phyloP scores from a whole-genome alignment of 2,888 invertebrate genomes.

The Yponomeuta evonymella region DNA sequence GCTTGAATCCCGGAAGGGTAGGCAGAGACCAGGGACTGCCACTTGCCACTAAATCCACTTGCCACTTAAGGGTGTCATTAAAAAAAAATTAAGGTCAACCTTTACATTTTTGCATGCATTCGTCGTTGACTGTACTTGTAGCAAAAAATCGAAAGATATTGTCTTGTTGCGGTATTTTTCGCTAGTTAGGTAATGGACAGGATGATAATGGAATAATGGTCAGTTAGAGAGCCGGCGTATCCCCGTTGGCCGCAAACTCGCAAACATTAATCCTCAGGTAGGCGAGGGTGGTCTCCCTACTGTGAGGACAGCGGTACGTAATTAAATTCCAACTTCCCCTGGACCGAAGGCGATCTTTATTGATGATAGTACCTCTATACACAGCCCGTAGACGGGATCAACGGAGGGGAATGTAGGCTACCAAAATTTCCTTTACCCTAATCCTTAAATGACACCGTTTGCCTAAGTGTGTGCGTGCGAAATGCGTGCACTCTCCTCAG shows the following conservation, averaged over 20 bases:
- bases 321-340: constrained; percentile 53
- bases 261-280: constrained; percentile 33
- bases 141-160: no score
- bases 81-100: no score
- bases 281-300: constrained; percentile 27
- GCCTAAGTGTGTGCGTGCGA: no score
- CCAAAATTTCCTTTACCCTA: constrained; percentile 8
- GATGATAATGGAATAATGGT: constrained; percentile 3
- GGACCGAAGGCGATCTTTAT: constrained; percentile 26
- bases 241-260: constrained; percentile 26
- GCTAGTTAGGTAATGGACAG: not conserved
- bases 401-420: not conserved
- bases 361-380: constrained; percentile 13
- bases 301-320: constrained; percentile 46
- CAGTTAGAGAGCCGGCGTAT: constrained; percentile 11
- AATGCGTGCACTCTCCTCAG: no score
- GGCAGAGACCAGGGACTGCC: no score
- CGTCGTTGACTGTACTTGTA: no score
- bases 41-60: no score
- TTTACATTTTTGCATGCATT: no score
- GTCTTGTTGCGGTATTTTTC: not conserved
- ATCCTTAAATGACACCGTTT: constrained; percentile 2
- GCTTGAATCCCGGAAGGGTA: no score
- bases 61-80: not conserved
- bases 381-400: not conserved